Conservation (phyloP, 2,113 vertebrate genomes). For the Morone chrysops region DNA sequence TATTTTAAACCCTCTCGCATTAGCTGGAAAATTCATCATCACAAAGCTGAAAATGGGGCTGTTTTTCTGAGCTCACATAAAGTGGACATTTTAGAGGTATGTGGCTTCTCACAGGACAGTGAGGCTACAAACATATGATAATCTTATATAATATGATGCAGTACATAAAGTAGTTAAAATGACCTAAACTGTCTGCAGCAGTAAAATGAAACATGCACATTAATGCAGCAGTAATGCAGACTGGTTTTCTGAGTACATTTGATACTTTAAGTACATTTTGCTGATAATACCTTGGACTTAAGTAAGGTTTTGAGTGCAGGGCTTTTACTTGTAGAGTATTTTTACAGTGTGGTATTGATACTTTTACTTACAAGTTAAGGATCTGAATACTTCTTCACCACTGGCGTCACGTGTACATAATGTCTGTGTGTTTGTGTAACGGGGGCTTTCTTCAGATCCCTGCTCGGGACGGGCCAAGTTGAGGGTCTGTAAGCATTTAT, state of each 20-base stretch:
- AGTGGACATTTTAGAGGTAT: background rate
- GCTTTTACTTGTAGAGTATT: background rate
- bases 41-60: background rate
- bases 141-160: background rate
- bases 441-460: slow-evolving; percentile 28
- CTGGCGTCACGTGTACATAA: slow-evolving; percentile 32
- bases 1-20: background rate
- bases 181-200: background rate
- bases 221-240: background rate
- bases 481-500: slow-evolving; percentile 74
- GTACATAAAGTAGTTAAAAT: background rate
- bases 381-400: background rate
- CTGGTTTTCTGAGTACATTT: background rate
- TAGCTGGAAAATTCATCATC: background rate
- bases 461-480: slow-evolving; percentile 39
- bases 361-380: background rate
- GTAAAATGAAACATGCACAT: background rate
- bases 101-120: background rate
- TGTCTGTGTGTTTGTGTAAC: slow-evolving; percentile 35
- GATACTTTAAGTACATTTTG: background rate
- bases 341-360: background rate
- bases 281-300: background rate
- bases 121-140: background rate
- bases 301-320: background rate
- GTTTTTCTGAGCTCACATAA: too few species aligned